These are phyloP conservation scores for Delichon dasypus DNA, from an alignment of 2,797 vertebrate genomes.

Conservation along the genomic window DNA sequence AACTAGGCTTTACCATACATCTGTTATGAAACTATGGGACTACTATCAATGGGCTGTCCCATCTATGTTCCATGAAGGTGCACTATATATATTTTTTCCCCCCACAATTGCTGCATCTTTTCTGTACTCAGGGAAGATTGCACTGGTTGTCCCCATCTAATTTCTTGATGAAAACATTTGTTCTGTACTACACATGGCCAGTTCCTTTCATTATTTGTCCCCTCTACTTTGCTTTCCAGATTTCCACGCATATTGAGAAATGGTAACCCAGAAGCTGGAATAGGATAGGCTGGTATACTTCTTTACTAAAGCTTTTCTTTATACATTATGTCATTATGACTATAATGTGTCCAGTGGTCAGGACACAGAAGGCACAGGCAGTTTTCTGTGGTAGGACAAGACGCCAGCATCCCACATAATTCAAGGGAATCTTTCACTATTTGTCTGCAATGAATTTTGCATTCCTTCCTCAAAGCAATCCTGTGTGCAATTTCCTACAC, in stretches of 20 bases:
- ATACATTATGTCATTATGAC: not conserved
- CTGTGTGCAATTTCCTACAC: not conserved
- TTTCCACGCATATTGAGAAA: not conserved
- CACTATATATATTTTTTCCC: no score
- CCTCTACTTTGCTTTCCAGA: not conserved
- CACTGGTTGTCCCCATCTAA: not conserved
- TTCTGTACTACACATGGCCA: not conserved
- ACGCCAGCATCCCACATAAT: not conserved
- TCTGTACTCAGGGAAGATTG: not conserved
- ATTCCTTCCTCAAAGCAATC: not conserved
- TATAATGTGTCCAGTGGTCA: not conserved
- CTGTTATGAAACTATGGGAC: not conserved
- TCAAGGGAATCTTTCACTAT: not conserved
- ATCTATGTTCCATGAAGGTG: not conserved
- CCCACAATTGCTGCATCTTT: not conserved
- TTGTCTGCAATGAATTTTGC: not conserved
- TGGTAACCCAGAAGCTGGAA: not conserved
- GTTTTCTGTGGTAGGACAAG: not conserved
- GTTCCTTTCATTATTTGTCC: not conserved
- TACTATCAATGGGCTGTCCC: not conserved
- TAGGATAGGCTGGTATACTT: not conserved
- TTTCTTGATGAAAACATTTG: not conserved
- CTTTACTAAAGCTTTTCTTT: not conserved
- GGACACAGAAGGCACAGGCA: not conserved
- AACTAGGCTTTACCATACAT: not conserved